Conservation (phyloP, 2,113 vertebrate genomes). For the Picathartes gymnocephalus region DNA sequence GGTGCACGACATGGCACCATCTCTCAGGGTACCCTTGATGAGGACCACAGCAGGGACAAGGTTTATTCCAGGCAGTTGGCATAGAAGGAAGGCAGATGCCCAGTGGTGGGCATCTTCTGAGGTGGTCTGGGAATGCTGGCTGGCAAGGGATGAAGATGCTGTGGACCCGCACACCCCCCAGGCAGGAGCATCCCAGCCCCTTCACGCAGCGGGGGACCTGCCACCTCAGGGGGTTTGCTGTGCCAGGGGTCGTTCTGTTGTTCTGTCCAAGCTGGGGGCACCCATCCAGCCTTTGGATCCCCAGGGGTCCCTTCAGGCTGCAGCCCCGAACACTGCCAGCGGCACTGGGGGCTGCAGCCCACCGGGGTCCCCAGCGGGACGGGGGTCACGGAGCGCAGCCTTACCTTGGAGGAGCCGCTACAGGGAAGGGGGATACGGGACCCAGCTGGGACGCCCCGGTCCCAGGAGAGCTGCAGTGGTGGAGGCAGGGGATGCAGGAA, state of each 20-base stretch:
- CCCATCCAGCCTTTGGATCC: not conserved
- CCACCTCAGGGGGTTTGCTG: not conserved
- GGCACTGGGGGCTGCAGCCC: not conserved
- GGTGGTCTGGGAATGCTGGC: not conserved
- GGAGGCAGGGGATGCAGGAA: not conserved
- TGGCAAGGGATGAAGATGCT: not conserved
- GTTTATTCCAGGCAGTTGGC: not conserved
- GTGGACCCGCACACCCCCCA: not conserved
- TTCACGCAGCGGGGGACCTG: not conserved
- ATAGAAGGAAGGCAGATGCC: not conserved
- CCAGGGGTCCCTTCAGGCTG: not conserved
- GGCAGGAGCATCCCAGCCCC: not conserved
- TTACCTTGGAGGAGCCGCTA: constrained; percentile 32
- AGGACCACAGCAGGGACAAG: not conserved
- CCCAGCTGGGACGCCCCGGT: not conserved
- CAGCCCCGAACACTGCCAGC: not conserved
- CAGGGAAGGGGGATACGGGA: not conserved
- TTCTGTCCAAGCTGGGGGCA: not conserved
- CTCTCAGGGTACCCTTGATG: not conserved
- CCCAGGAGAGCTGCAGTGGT: not conserved
- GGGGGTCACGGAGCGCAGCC: constrained; percentile 16
- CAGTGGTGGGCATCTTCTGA: not conserved
- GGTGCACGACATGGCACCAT: not conserved
- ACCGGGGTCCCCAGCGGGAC: not conserved
- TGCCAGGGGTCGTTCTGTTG: not conserved